A percentile compares a stretch with the other conserved stretches of the same genome.
Evolutionary conservation across 23 tunicate genomes (phyloP).

Genomic region (Diplosoma virens): DNA sequence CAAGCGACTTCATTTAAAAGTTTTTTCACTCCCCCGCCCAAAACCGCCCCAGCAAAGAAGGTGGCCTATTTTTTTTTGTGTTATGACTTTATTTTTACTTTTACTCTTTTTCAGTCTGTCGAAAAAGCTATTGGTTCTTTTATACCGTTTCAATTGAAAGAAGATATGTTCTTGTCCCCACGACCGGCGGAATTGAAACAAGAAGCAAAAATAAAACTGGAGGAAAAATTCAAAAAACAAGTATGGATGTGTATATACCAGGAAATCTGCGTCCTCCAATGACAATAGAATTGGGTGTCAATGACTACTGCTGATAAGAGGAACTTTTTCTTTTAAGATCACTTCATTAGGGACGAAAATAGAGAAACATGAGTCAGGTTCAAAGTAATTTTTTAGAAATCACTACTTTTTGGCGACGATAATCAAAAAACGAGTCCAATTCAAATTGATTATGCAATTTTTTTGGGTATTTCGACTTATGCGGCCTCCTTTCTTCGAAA

Average conservation of each 20-base stretch:
- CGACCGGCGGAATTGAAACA: slow-evolving; percentile 19
- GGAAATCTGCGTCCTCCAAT: no score
- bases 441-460: no score
- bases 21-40: slow-evolving; percentile 61
- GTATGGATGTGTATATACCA: slow-evolving; percentile 1
- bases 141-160: slow-evolving; percentile 67
- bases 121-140: slow-evolving; percentile 45
- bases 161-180: slow-evolving; percentile 68
- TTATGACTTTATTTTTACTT: not conserved
- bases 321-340: no score
- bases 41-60: slow-evolving; percentile 1
- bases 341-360: no score
- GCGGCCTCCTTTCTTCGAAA: no score
- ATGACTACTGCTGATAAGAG: no score
- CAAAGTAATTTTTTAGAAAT: no score
- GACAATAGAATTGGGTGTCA: no score
- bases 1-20: slow-evolving; percentile 62
- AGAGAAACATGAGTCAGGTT: no score
- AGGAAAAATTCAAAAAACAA: slow-evolving; percentile 19
- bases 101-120: slow-evolving; percentile 15
- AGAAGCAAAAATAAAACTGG: not conserved
- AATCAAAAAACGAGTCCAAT: no score
- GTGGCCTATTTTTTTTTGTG: not conserved
- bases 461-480: no score
- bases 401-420: no score